phyloP scores from a whole-genome alignment of 2,888 invertebrate species.

The Embidobia sp. region DNA sequence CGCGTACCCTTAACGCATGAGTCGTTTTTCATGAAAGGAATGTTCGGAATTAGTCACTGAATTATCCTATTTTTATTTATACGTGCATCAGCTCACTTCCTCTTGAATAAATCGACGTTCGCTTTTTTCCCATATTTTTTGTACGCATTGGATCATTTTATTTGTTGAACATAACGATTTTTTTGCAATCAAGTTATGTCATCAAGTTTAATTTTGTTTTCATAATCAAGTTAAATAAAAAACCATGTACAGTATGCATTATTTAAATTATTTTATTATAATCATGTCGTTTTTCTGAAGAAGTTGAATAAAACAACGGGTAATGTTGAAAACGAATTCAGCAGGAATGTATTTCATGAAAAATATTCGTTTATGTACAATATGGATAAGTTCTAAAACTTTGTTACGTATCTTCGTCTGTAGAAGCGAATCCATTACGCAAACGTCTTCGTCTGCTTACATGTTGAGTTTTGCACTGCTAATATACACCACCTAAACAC shows the following conservation, averaged over 20 bases:
- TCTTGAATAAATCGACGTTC: no score
- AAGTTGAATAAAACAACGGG: conserved; percentile 2
- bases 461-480: conserved; percentile 42
- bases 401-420: conserved; percentile 38
- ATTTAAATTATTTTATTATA: no score
- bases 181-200: no score
- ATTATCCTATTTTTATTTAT: conserved; percentile 56
- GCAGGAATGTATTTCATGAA: conserved; percentile 75
- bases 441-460: conserved; percentile 14
- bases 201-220: no score
- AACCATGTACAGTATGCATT: no score
- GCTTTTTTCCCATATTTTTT: no score
- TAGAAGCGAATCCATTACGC: conserved; percentile 27
- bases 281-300: no score
- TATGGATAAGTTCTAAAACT: conserved; percentile 64
- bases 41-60: conserved; percentile 42
- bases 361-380: conserved; percentile 80
- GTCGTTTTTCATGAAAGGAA: conserved; percentile 56
- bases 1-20: conserved; percentile 63
- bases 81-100: conserved; percentile 29
- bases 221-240: no score
- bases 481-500: conserved; percentile 43
- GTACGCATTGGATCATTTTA: no score
- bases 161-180: no score
- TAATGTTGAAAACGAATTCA: conserved; percentile 72